phyloP scores from a whole-genome alignment of 2,888 invertebrate genomes.

The Atherix ibis region DNA sequence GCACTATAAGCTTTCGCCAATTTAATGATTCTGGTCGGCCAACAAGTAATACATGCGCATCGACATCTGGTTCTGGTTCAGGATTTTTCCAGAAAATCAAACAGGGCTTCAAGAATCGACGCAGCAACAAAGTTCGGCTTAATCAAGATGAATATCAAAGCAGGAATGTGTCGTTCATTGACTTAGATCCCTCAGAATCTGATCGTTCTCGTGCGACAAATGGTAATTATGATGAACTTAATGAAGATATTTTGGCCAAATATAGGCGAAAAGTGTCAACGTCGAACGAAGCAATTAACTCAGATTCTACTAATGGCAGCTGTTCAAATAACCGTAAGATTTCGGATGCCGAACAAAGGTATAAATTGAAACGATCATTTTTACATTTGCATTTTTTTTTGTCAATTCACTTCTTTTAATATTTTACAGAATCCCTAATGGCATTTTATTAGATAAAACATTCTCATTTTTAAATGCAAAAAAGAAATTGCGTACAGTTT shows the following conservation, averaged over 20 bases:
- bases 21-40: conserved; percentile 14
- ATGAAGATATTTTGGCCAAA: conserved; percentile 89
- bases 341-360: conserved; percentile 31
- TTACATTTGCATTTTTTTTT: neutral
- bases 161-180: conserved; percentile 26
- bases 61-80: conserved; percentile 47
- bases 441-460: conserved; percentile 19
- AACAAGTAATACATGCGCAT: conserved; percentile 37
- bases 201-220: conserved; percentile 8
- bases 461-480: conserved; percentile 37
- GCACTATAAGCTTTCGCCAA: conserved; percentile 33
- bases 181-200: conserved; percentile 9
- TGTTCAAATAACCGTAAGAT: conserved; percentile 16
- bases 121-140: conserved; percentile 33
- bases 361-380: conserved; percentile 15
- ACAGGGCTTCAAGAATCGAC: conserved; percentile 47
- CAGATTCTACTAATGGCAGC: conserved; percentile 29
- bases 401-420: conserved; percentile 1
- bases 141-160: conserved; percentile 14
- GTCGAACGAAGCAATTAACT: conserved; percentile 36
- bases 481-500: conserved; percentile 75
- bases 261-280: conserved; percentile 57
- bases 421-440: conserved; percentile 16
- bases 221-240: conserved; percentile 46
- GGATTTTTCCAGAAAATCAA: conserved; percentile 61